Evolutionary conservation across 2,113 vertebrate species (phyloP), one percentile per base, ranked within the genome.

Genomic region (Notiomystis cincta): DNA sequence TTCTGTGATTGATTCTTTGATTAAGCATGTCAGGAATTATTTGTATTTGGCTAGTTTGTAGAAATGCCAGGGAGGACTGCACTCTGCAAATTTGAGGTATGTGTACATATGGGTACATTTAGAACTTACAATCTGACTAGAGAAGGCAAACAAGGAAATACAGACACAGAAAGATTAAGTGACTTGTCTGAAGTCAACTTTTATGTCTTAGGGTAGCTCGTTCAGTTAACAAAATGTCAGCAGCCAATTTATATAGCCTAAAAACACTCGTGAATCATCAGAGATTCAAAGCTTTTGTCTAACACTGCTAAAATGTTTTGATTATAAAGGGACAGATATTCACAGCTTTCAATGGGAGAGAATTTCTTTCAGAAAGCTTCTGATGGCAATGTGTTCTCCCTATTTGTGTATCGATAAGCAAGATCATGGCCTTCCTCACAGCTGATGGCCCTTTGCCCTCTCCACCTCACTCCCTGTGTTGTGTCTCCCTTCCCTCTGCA

Each of bases 361-460:
- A 38, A 25, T 31, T 5, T 58, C 38, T 89, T 89, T 78, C 24
- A 69, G 50, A 90, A 89, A 50, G 9, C 27, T 87, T 56, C 9
- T 1, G 11, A 65, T 50, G 5, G 23, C 25, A 37, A 4, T 0
- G 1, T 42, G 5, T 30, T 93, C 62, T 45, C 23, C 21, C 23
- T 30, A 2, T 60, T 76, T 53, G 6, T 7, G 0, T 44, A 40
- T 20, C 13, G 38, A 31, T 15, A 64, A 60, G 24, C 1, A 51
- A 38, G n/a, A 65, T 15, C 1, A 11, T 76, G 54, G 22, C 23
- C 27, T 17, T 70, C 6, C 22, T 14, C 17, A 38, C 7, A 61
- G 10, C 13, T 45, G 12, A 37, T 13, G 7, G 17, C 11, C 51
- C 14, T 22, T 71, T 87, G 2, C 13, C 12, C 14, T 50, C 31